Evolutionary conservation across 30 jellyfish, hydroid and myxozoan species (phyloP).

Genomic region (Nemopilema nomurai): DNA sequence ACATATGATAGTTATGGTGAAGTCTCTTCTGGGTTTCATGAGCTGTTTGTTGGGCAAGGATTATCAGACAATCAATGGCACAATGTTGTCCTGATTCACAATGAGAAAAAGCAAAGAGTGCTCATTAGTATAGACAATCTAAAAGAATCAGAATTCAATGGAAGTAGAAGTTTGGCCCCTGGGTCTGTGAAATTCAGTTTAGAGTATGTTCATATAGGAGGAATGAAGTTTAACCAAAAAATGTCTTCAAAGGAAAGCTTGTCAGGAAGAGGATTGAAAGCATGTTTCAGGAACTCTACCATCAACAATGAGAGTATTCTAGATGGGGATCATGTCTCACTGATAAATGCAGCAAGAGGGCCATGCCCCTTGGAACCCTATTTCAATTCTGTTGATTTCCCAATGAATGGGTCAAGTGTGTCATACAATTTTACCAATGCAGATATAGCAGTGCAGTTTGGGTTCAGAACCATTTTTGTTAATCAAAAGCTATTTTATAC

Average conservation of each 20-base stretch:
- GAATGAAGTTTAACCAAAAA: conserved; percentile 30
- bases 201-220: conserved; percentile 59
- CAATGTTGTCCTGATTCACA: conserved; percentile 47
- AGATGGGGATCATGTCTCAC: conserved; percentile 44
- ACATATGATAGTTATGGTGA: conserved; percentile 41
- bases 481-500: conserved; percentile 29
- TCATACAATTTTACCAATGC: conserved; percentile 29
- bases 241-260: conserved; percentile 25
- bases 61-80: conserved; percentile 73
- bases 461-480: conserved; percentile 30
- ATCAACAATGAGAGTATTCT: conserved; percentile 41
- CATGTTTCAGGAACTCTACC: conserved; percentile 42
- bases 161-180: conserved; percentile 45
- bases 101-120: conserved; percentile 41
- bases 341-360: conserved; percentile 25
- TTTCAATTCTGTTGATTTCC: conserved; percentile 27
- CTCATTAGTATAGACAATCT: conserved; percentile 19
- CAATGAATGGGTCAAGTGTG: conserved; percentile 28
- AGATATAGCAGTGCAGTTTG: conserved; percentile 12
- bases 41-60: conserved; percentile 49
- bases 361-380: conserved; percentile 13
- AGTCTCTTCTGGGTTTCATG: conserved; percentile 65
- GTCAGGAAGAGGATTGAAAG: conserved; percentile 44
- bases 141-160: conserved; percentile 23
- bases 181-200: conserved; percentile 20